Conservation (phyloP, 2,797 vertebrate genomes). For the Chaetophractus vellerosus region DNA sequence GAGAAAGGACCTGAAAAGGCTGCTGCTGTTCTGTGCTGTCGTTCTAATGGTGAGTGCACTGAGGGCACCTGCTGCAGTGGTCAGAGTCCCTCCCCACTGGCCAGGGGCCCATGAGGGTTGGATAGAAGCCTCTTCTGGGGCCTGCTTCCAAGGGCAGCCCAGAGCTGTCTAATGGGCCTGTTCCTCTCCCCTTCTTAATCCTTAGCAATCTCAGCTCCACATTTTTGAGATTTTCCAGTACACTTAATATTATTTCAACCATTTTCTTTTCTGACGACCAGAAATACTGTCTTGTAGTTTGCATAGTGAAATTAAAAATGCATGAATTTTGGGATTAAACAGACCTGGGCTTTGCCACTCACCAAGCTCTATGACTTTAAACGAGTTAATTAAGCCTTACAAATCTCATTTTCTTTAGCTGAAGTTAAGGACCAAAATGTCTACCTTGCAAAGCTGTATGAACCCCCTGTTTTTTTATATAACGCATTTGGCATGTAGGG, state of each 20-base stretch:
- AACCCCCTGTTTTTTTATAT: neutral
- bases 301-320: neutral
- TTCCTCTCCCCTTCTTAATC: neutral
- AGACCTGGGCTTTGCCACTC: neutral
- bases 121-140: neutral
- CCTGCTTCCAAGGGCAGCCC: neutral
- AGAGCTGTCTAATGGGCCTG: neutral
- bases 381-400: neutral
- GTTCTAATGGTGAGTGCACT: rapidly evolving
- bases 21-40: rapidly evolving
- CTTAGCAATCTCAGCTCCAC: neutral
- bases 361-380: neutral
- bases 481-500: neutral
- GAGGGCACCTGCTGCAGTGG: too few relatives aligned
- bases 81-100: neutral
- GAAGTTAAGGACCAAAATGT: neutral
- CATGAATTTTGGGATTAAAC: neutral
- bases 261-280: neutral
- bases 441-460: rapidly evolving
- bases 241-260: neutral
- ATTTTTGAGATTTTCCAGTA: neutral
- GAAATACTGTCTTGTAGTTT: neutral
- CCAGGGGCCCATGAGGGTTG: too few relatives aligned
- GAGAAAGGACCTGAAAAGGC: neutral
- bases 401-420: neutral